These are phyloP conservation scores for Darwinula stevensoni DNA, from an alignment of 2,888 invertebrate genomes.

Conservation along the genomic window DNA sequence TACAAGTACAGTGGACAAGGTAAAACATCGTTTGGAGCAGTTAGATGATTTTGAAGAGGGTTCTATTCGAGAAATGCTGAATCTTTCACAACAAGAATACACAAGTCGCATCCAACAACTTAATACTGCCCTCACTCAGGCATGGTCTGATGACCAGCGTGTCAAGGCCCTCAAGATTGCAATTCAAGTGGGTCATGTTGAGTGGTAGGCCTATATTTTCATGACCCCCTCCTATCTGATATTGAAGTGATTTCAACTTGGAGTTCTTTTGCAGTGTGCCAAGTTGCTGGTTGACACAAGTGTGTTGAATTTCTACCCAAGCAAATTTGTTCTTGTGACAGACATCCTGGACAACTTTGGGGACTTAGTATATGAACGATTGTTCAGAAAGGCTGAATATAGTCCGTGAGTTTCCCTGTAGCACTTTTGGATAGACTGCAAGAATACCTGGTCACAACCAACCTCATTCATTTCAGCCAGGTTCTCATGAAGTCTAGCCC, in stretches of 20 bases:
- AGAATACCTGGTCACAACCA: no score
- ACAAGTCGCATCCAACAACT: constrained; percentile 57
- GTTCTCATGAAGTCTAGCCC: no score
- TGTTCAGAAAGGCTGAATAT: constrained; percentile 48
- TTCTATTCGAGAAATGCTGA: constrained; percentile 51
- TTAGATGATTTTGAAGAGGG: constrained; percentile 81
- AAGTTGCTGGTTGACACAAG: constrained; percentile 66
- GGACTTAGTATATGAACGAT: constrained; percentile 51
- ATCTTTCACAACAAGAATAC: constrained; percentile 77
- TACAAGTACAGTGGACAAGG: constrained; percentile 39
- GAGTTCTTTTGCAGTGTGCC: constrained; percentile 37
- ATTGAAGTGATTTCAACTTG: neutral
- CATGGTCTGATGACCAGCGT: constrained; percentile 15
- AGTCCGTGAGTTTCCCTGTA: no score
- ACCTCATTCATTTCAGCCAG: no score
- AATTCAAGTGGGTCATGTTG: neutral
- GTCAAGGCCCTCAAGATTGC: neutral
- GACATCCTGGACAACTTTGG: constrained; percentile 89
- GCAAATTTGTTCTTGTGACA: constrained; percentile 84
- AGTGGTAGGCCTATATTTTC: neutral
- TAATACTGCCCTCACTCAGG: constrained; percentile 60
- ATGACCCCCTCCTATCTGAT: neutral
- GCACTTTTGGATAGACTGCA: no score
- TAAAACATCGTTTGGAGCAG: constrained; percentile 66
- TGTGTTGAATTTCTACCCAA: constrained; percentile 83